Percentiles rank a stretch among this genome's conserved stretches.
Conservation (phyloP, 2,888 invertebrate species). For the Meloe dianella region DNA sequence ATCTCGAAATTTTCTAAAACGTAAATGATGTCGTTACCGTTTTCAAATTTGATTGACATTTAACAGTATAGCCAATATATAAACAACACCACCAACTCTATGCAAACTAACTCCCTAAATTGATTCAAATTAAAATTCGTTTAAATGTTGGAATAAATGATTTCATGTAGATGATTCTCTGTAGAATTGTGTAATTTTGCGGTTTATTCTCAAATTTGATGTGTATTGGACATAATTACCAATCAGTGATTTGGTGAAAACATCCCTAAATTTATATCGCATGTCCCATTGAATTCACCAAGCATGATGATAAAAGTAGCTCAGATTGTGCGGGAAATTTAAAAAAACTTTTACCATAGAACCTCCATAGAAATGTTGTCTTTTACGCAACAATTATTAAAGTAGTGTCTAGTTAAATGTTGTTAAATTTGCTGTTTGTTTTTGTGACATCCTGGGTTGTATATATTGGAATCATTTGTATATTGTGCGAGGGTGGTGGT, state of each 20-base stretch:
- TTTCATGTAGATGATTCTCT: too few species aligned
- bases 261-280: not conserved
- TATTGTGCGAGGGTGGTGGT: slow-evolving; percentile 1
- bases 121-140: not conserved
- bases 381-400: too few species aligned
- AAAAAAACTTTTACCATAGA: not conserved
- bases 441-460: not conserved
- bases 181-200: too few species aligned
- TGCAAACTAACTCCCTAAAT: not conserved
- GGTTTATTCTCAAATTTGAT: too few species aligned
- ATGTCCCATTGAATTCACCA: not conserved
- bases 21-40: not conserved
- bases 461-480: not conserved
- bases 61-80: not conserved
- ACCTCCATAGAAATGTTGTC: not conserved
- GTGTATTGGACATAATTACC: too few species aligned
- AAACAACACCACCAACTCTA: not conserved
- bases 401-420: not conserved
- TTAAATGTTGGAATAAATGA: too few species aligned
- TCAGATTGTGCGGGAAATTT: not conserved
- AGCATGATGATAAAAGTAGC: not conserved
- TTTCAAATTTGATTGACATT: slow-evolving; percentile 2
- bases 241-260: not conserved
- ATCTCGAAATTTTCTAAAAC: not conserved
- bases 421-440: not conserved